Conservation (phyloP, 2,113 vertebrate species). For the Hydrolagus affinis region DNA sequence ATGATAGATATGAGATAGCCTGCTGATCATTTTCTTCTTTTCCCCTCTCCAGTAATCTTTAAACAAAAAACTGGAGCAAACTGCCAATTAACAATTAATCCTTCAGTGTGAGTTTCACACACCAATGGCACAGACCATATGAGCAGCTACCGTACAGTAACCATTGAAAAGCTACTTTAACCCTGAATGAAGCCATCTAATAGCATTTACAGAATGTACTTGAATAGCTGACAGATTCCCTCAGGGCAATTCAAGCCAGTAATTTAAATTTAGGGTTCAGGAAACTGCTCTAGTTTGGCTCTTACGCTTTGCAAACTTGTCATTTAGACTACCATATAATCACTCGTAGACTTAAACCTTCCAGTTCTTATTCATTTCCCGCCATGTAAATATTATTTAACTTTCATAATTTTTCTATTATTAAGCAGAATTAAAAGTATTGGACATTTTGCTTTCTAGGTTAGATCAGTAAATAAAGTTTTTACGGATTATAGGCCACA, state of each 20-base stretch:
- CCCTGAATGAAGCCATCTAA: neutral
- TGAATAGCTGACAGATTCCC: neutral
- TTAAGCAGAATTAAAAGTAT: too few species aligned
- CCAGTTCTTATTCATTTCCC: neutral
- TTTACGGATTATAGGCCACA: too few species aligned
- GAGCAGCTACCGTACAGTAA: neutral
- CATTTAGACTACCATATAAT: neutral
- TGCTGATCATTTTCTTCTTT: neutral
- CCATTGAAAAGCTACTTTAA: too few species aligned
- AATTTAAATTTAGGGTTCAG: neutral
- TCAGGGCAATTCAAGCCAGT: neutral
- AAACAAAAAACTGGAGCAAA: neutral
- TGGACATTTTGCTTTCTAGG: too few species aligned
- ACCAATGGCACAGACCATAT: neutral
- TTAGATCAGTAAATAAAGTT: too few species aligned
- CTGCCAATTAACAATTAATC: neutral
- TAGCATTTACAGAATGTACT: neutral
- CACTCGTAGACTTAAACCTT: neutral
- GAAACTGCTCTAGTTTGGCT: neutral
- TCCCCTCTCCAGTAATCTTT: neutral
- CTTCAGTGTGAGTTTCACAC: neutral
- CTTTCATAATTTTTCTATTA: too few species aligned
- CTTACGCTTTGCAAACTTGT: neutral
- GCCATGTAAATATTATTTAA: neutral
- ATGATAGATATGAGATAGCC: neutral